phyloP scores from a whole-genome alignment of 2,888 invertebrate species.

The Liodrosophila aerea region DNA sequence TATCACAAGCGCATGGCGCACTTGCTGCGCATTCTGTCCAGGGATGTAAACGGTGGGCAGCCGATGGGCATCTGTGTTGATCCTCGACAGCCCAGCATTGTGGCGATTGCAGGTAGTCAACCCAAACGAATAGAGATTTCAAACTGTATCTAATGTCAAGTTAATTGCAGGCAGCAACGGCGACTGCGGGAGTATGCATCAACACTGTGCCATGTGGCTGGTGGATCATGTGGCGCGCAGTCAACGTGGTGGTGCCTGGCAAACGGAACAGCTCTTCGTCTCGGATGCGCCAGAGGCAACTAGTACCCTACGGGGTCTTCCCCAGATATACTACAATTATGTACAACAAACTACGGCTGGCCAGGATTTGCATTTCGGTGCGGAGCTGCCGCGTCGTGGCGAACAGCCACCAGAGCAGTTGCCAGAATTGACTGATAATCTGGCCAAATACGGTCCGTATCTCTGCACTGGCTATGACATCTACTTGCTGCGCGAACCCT shows the following conservation, averaged over 20 bases:
- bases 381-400: conserved; percentile 66
- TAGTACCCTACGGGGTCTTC: conserved; percentile 81
- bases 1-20: conserved; percentile 85
- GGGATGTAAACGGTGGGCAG: conserved; percentile 65
- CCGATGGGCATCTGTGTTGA: conserved; percentile 88
- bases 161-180: conserved; percentile 14
- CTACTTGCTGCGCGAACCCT: conserved; percentile 93
- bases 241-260: conserved; percentile 91
- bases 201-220: conserved; percentile 92
- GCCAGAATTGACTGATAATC: conserved; percentile 72
- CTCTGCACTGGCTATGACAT: conserved; percentile 94
- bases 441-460: conserved; percentile 86
- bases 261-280: conserved; percentile 28
- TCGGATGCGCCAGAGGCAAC: conserved; percentile 18
- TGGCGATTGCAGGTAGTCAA: conserved; percentile 85
- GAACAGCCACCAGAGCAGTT: background rate
- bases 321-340: conserved; percentile 80
- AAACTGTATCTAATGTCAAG: background rate
- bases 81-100: conserved; percentile 85
- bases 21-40: conserved; percentile 79
- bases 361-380: conserved; percentile 83
- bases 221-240: conserved; percentile 92
- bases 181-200: conserved; percentile 18
- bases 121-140: no score
- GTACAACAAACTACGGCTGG: conserved; percentile 72